A percentile compares a stretch with the other conserved stretches of the same genome.
phyloP scores from a whole-genome alignment of 2,797 vertebrate genomes.

The Lates japonicus region DNA sequence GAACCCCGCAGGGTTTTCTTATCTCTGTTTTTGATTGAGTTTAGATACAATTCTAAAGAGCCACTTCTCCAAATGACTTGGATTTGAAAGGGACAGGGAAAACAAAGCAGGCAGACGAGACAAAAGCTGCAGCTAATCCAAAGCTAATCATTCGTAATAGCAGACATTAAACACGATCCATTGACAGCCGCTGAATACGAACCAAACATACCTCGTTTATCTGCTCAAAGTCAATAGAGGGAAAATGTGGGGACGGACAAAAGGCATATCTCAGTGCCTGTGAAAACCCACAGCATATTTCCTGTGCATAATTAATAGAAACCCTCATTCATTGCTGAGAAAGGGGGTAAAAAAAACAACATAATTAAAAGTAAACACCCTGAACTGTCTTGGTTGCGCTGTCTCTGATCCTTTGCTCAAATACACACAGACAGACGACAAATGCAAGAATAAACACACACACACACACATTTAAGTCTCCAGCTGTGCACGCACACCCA shows the following conservation, averaged over 20 bases:
- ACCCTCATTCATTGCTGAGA: slow-evolving; percentile 42
- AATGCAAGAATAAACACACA: neutral
- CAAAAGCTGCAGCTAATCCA: slow-evolving; percentile 72
- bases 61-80: slow-evolving; percentile 59
- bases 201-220: slow-evolving; percentile 64
- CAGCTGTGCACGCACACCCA: slow-evolving; percentile 17
- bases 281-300: slow-evolving; percentile 48
- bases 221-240: slow-evolving; percentile 66
- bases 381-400: slow-evolving; percentile 20
- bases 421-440: slow-evolving; percentile 22
- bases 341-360: slow-evolving; percentile 30
- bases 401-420: slow-evolving; percentile 64
- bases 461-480: neutral
- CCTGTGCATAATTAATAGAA: slow-evolving; percentile 64
- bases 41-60: slow-evolving; percentile 48
- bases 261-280: slow-evolving; percentile 44
- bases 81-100: slow-evolving; percentile 52
- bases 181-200: slow-evolving; percentile 60
- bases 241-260: slow-evolving; percentile 44
- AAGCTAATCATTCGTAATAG: slow-evolving; percentile 76
- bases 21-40: slow-evolving; percentile 42
- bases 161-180: slow-evolving; percentile 71
- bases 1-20: neutral
- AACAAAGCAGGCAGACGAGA: slow-evolving; percentile 61
- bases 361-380: slow-evolving; percentile 82